These are phyloP conservation scores for Heliconius congener DNA, from an alignment of 1,140 invertebrate species.

Conservation along the genomic window DNA sequence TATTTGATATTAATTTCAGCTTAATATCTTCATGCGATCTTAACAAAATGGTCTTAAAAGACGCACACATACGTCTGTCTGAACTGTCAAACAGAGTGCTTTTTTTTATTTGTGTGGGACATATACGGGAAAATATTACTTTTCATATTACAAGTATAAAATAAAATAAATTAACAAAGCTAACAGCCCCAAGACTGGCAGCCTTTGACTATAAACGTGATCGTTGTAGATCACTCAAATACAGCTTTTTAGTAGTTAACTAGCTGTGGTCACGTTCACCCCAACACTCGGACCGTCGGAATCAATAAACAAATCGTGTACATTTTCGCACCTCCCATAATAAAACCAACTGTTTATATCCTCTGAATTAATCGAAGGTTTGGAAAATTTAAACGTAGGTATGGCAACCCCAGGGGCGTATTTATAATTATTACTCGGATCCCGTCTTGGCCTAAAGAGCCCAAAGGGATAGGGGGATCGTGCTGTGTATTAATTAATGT, in stretches of 20 bases:
- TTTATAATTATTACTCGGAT: conserved; percentile 64
- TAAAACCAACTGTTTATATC: conserved; percentile 32
- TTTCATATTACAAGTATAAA: too few species aligned
- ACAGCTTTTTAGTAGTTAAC: background rate
- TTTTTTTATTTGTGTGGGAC: too few species aligned
- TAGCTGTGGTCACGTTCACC: background rate
- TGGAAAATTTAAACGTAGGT: conserved; percentile 42
- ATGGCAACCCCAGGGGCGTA: conserved; percentile 51
- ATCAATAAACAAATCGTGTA: conserved; percentile 23
- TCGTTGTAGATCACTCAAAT: too few species aligned
- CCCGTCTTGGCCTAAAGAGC: conserved; percentile 53
- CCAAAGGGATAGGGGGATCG: conserved; percentile 56
- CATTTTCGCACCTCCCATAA: conserved; percentile 25
- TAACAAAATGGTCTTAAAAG: background rate
- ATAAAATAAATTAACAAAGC: too few species aligned
- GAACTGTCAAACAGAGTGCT: too few species aligned
- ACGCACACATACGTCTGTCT: too few species aligned
- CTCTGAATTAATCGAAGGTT: conserved; percentile 37
- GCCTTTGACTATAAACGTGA: too few species aligned
- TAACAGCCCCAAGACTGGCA: too few species aligned
- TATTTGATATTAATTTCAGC: too few species aligned
- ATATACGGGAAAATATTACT: too few species aligned
- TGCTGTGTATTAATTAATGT: conserved; percentile 63
- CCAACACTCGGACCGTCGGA: conserved; percentile 4
- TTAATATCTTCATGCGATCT: too few species aligned